Percentiles rank a stretch among this genome's conserved stretches.
These are phyloP conservation scores for Phaethon lepturus DNA, from an alignment of 2,113 vertebrate species.

Conservation along the genomic window DNA sequence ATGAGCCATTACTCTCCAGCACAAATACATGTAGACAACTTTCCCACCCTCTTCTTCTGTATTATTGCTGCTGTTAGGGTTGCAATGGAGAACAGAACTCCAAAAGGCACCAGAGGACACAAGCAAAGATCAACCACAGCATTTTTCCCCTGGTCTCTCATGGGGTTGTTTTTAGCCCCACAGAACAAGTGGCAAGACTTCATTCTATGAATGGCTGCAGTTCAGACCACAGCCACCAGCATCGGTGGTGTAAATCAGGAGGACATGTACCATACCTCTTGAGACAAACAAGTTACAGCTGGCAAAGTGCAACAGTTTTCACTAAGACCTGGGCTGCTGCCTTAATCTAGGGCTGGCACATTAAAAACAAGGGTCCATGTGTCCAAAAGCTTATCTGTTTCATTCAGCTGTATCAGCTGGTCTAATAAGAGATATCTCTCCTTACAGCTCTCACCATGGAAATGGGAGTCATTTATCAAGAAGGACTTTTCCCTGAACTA, in stretches of 20 bases:
- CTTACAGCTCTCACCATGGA: slow-evolving; percentile 16
- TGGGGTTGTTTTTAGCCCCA: neutral
- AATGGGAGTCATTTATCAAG: slow-evolving; percentile 46
- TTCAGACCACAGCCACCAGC: neutral
- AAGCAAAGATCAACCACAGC: neutral
- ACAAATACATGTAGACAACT: neutral
- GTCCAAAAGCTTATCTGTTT: slow-evolving; percentile 43
- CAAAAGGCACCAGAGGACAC: neutral
- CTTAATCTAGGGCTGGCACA: neutral
- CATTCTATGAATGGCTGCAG: neutral
- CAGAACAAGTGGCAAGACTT: neutral
- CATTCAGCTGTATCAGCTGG: slow-evolving; percentile 35
- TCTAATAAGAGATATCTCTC: slow-evolving; percentile 24
- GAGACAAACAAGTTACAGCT: neutral
- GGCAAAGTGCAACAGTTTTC: neutral
- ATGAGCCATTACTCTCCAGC: neutral
- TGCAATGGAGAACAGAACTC: neutral
- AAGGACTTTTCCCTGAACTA: neutral
- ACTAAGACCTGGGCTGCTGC: neutral
- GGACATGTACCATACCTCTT: neutral
- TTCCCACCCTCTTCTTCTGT: neutral
- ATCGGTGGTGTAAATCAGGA: neutral
- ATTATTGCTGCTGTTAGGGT: neutral
- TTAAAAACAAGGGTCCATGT: neutral
- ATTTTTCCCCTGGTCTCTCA: neutral